Evolutionary conservation across 1,140 invertebrate genomes (phyloP).

Genomic region (Caenorhabditis remanei): DNA sequence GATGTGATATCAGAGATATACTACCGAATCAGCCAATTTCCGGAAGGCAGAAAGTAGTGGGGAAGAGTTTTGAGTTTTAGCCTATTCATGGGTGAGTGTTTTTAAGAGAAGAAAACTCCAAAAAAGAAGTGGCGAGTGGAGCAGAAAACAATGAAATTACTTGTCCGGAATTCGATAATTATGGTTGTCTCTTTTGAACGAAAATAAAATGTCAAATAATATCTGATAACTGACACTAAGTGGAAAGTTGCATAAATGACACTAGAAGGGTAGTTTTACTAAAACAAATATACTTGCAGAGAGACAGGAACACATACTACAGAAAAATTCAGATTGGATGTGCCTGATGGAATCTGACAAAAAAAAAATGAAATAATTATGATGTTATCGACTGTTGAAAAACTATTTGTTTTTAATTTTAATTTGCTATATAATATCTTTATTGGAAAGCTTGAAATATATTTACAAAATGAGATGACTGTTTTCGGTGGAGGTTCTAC

Average conservation of each 20-base stretch:
- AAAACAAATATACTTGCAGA: too few species aligned
- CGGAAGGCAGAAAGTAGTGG: neutral
- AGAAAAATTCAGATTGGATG: too few species aligned
- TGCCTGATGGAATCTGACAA: too few species aligned
- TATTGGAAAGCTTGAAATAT: too few species aligned
- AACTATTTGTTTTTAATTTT: too few species aligned
- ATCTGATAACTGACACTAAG: constrained; percentile 11
- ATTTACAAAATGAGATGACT: too few species aligned
- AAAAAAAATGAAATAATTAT: too few species aligned
- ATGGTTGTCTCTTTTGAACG: constrained; percentile 35
- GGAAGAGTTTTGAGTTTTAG: constrained; percentile 25
- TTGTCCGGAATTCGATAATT: constrained; percentile 49
- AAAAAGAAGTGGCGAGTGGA: constrained; percentile 42
- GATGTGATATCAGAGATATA: neutral
- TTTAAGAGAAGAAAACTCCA: constrained; percentile 2
- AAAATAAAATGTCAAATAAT: constrained; percentile 36
- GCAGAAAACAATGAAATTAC: constrained; percentile 50
- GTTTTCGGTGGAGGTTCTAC: too few species aligned
- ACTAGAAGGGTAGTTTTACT: neutral
- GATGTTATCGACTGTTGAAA: too few species aligned
- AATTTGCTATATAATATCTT: too few species aligned
- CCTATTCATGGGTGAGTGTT: constrained; percentile 40
- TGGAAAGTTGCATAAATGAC: neutral
- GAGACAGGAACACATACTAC: too few species aligned
- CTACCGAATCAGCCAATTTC: constrained; percentile 8